Conservation (phyloP, 2,888 invertebrate genomes). For the Pemphredon lugubris region DNA sequence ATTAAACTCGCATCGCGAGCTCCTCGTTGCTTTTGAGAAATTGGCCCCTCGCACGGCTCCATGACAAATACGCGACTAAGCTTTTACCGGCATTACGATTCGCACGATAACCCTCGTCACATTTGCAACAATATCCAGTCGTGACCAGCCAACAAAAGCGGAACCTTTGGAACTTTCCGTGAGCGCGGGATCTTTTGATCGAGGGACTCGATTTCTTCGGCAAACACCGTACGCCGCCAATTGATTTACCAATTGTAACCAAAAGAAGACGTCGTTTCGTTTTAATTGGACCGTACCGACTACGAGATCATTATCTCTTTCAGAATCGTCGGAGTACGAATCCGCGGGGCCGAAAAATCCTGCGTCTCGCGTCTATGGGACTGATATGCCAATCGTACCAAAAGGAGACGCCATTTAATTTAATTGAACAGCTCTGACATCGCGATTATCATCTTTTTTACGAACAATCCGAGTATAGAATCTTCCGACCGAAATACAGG, state of each 20-base stretch:
- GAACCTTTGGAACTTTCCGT: constrained; percentile 10
- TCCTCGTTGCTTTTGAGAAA: constrained; percentile 31
- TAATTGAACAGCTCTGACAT: no score
- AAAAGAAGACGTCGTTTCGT: no score
- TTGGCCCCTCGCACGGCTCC: constrained; percentile 27
- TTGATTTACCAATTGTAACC: no score
- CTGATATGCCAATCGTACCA: no score
- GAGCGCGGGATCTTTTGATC: constrained; percentile 2
- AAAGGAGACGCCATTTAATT: no score
- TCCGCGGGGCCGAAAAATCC: not conserved
- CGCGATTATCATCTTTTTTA: no score
- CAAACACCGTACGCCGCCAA: no score
- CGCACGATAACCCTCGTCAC: constrained; percentile 37
- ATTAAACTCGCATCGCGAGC: constrained; percentile 28
- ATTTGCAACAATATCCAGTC: constrained; percentile 40
- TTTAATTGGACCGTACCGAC: no score
- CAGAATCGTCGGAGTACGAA: not conserved
- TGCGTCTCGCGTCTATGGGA: not conserved
- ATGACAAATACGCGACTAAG: constrained; percentile 44
- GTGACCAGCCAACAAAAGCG: constrained; percentile 21
- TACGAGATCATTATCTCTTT: no score
- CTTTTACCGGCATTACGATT: constrained; percentile 34
- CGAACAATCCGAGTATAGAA: no score
- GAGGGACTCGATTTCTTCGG: no score
- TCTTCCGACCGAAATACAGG: no score